Evolutionary conservation across 2,888 invertebrate species (phyloP).

Genomic region (Epiblema foenella): DNA sequence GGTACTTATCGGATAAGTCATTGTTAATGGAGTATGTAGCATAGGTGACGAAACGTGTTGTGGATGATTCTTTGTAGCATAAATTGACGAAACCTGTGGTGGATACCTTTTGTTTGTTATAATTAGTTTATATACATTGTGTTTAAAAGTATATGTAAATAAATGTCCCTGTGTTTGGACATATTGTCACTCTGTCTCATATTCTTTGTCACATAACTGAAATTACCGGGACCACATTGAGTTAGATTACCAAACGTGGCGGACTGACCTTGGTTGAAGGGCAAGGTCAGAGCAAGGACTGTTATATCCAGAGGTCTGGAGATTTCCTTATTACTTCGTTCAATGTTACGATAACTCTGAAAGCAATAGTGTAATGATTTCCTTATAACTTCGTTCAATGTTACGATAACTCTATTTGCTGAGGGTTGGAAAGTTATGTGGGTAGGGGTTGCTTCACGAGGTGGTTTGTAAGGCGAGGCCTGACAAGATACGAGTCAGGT

Average conservation of each 20-base stretch:
- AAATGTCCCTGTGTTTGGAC: no score
- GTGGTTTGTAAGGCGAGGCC: no score
- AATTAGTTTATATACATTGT: no score
- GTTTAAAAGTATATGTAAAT: no score
- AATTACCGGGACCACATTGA: slow-evolving; percentile 59
- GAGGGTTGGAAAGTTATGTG: background rate
- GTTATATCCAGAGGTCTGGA: slow-evolving; percentile 21
- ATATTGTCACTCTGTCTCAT: background rate
- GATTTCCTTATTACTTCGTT: slow-evolving; percentile 21
- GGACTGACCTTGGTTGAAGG: slow-evolving; percentile 43
- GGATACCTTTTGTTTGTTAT: no score
- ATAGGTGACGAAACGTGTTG: no score
- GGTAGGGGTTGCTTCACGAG: no score
- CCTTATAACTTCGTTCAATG: slow-evolving; percentile 18
- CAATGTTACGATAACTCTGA: background rate
- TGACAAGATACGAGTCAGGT: no score
- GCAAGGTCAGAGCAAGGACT: slow-evolving; percentile 47
- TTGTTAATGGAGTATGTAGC: no score
- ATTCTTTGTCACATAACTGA: slow-evolving; percentile 52
- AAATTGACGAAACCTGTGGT: no score
- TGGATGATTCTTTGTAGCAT: no score
- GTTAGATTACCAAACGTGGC: slow-evolving; percentile 53
- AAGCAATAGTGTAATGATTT: background rate
- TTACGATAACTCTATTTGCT: background rate
- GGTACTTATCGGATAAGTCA: no score